Percentiles rank a stretch among this genome's conserved stretches.
These are phyloP conservation scores for Protobothrops flavoviridis DNA, from an alignment of 2,113 vertebrate species.

Conservation along the genomic window DNA sequence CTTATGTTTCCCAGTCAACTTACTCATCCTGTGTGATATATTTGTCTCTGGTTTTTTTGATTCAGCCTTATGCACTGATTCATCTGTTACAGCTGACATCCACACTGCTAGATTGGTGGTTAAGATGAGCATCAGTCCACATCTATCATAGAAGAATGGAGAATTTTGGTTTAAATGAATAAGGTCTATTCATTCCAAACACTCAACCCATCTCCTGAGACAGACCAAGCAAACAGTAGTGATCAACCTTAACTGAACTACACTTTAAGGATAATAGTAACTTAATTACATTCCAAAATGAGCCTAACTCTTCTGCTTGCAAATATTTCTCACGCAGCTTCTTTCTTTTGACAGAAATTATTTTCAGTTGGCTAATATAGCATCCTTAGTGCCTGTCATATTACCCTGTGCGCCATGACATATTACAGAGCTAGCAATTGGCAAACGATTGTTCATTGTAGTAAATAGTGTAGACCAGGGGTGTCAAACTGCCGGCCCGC, in stretches of 20 bases:
- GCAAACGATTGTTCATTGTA: neutral
- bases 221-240: neutral
- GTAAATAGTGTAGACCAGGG: neutral
- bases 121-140: conserved; percentile 90
- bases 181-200: neutral
- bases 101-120: conserved; percentile 89
- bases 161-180: neutral
- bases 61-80: conserved; percentile 86
- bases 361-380: neutral
- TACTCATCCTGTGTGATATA: conserved; percentile 41
- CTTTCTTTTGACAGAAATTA: neutral
- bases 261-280: neutral
- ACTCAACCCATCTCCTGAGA: neutral
- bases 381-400: neutral
- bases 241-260: neutral
- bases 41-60: conserved; percentile 52
- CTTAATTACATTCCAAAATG: neutral
- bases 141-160: conserved; percentile 67
- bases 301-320: neutral
- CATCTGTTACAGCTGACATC: conserved; percentile 90
- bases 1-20: conserved; percentile 41
- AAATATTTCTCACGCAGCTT: neutral
- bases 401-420: neutral
- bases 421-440: neutral
- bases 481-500: no score